Evolutionary conservation across 2,797 vertebrate genomes (phyloP), one percentile per base, ranked within the genome.

Genomic region (Pseudomugil gertrudae): DNA sequence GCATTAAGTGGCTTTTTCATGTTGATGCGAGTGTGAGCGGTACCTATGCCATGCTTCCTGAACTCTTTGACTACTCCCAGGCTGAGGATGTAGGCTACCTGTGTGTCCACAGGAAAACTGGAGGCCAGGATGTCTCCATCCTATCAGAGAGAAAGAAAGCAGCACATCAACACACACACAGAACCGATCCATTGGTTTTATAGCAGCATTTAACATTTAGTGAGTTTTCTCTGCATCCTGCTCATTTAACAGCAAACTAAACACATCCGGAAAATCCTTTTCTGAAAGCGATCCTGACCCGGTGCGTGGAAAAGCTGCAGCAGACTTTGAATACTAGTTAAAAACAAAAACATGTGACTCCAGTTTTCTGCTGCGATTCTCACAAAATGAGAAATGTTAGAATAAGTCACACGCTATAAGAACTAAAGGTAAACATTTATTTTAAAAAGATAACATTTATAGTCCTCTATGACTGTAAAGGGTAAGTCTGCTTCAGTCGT

Each of bases 61-160:
- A 99, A 99, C 52, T 99, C 98, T 90, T 99, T 99, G 81, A 98
- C 96, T 81, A 99, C 98, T 72, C 98, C 98, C 77, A 99, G 94
- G 78, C 98, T 99, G 69, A 99, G 93, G 87, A 99, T 99, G 92
- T 99, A 99, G 6, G 98, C 97, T 70, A 99, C 97, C 88, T 99
- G 97, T 73, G 97, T 99, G 81, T 99, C 98, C 83, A 97, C 93
- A 56, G 97, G 95, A 85, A 99, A 99, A 88, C 88, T 96, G 90
- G 98, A 99, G 67, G 98, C 97, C 92, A 99, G 90, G 90, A 99
- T 97, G 89, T 99, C 98, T 89, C 97, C 98, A 95, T 99, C 98
- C 98, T 99, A 14, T 52, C 7, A 33, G 1, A 33, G 1, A 72
- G 9, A 63, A 1, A 26, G 2, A 30, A 3, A 62, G 14, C 50